Base-by-base conservation (phyloP, 2,888 invertebrate genomes). In the Pogonocherus hispidulus region DNA sequence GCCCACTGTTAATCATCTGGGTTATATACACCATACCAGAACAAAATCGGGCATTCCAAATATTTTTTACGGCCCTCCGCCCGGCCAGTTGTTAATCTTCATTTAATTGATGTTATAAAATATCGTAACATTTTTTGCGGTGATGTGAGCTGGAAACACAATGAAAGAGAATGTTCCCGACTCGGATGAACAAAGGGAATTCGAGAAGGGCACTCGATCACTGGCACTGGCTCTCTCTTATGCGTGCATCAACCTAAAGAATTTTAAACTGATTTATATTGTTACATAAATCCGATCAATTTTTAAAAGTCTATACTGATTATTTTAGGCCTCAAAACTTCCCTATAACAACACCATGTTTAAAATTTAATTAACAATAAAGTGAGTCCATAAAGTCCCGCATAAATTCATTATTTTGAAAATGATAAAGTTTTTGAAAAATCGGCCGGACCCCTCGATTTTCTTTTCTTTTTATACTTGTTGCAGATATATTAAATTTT, bases 101-200 rank as follows among this genome's bases (percentile, higher is more conserved):
- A 23, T 20, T 59, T 59, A 59, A 59, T 59, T 59, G 59, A 47
- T n/a, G 46, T 32, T 19, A 32, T 27, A 44, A 27, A 47, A 47
- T 47, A 47, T 27, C 27, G 18, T 59, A 47, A 46, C 47, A 18
- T 23, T 59, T 46, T 59, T 47, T 59, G 54, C 35, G 35, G 19
- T 16, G 32, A 3, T 54, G 1, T 23, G 35, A 54, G n/a, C 8
- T 35, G 54, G 35, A 35, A 54, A 35, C 35, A 54, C 52, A 52
- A 52, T 27, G 52, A 52, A 54, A 19, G 9, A 54, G 32, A 54
- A 35, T n/a, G 19, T 23, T n/a, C 35, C 32, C 20, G 35, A 14
- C 54, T 11, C 54, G 35, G 20, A 32, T 5, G 54, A 37, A 54
- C 35, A 9, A n/a, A 37, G 6, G 19, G 32, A 52, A 27, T 35